phyloP scores from a whole-genome alignment of 2,113 vertebrate species.

The Cheirogaleus medius region DNA sequence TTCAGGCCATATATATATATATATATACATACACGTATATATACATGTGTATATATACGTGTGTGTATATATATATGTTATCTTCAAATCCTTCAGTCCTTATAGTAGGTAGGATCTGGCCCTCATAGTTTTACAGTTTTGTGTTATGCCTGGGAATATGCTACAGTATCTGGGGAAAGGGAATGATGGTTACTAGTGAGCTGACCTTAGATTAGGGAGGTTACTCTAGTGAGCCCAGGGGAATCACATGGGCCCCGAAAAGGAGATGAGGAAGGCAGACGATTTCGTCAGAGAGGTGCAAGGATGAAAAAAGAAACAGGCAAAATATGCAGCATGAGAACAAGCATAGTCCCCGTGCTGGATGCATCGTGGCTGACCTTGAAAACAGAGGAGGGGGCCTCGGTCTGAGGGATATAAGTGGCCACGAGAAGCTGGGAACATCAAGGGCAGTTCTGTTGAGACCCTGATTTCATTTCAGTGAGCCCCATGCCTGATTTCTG shows the following conservation, averaged over 20 bases:
- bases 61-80: too few relatives aligned
- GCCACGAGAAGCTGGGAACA: too few relatives aligned
- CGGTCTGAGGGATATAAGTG: background rate
- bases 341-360: too few relatives aligned
- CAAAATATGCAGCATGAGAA: background rate
- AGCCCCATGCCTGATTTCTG: background rate
- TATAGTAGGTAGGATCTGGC: background rate
- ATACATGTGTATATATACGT: too few relatives aligned
- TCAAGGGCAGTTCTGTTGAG: background rate
- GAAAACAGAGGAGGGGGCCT: accelerated
- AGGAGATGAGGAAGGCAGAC: background rate
- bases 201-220: background rate
- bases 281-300: background rate
- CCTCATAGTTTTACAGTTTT: background rate
- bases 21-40: too few relatives aligned
- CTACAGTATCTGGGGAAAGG: background rate
- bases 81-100: background rate
- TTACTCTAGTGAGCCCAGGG: background rate
- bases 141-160: background rate
- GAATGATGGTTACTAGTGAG: background rate
- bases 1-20: too few relatives aligned
- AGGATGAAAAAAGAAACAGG: background rate
- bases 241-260: background rate
- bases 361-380: background rate
- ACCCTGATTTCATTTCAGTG: background rate